phyloP scores from a whole-genome alignment of 2,113 vertebrate genomes.

The Synchiropus splendidus region DNA sequence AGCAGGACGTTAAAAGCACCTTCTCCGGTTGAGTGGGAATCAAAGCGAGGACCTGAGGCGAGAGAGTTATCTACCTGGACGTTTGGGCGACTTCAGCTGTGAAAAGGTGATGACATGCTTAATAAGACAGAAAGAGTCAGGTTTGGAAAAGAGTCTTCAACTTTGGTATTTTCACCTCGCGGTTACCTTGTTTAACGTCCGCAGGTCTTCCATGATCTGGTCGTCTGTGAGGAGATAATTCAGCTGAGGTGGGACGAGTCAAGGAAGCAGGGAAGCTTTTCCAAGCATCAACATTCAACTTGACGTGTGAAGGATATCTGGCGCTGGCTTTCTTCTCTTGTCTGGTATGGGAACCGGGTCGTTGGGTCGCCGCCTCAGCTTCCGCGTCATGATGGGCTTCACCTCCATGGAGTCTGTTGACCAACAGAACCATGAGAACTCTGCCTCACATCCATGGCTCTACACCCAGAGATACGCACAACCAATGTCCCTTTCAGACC shows the following conservation, averaged over 20 bases:
- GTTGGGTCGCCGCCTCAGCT: slow-evolving; percentile 86
- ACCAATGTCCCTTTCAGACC: too few species aligned
- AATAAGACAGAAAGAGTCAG: not conserved
- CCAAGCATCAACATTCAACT: not conserved
- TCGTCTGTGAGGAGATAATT: slow-evolving; percentile 96
- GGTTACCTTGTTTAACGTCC: slow-evolving; percentile 87
- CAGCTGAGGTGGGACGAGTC: slow-evolving; percentile 84
- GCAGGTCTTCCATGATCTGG: slow-evolving; percentile 96
- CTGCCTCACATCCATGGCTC: too few species aligned
- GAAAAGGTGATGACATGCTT: slow-evolving; percentile 26
- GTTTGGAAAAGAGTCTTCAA: not conserved
- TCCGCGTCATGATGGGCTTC: slow-evolving; percentile 96
- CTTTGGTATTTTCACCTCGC: not conserved
- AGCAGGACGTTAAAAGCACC: not conserved
- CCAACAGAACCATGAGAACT: slow-evolving; percentile 1
- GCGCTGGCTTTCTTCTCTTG: slow-evolving; percentile 93
- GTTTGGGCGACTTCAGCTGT: slow-evolving; percentile 96
- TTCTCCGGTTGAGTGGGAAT: too few species aligned
- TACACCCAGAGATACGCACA: too few species aligned
- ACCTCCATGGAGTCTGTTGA: slow-evolving; percentile 96
- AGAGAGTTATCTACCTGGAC: slow-evolving; percentile 75
- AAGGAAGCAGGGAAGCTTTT: too few species aligned
- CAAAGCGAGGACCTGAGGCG: not conserved
- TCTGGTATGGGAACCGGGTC: slow-evolving; percentile 97
- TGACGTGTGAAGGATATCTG: slow-evolving; percentile 83